phyloP scores from a whole-genome alignment of 2,888 invertebrate species.

The Nezara viridula region DNA sequence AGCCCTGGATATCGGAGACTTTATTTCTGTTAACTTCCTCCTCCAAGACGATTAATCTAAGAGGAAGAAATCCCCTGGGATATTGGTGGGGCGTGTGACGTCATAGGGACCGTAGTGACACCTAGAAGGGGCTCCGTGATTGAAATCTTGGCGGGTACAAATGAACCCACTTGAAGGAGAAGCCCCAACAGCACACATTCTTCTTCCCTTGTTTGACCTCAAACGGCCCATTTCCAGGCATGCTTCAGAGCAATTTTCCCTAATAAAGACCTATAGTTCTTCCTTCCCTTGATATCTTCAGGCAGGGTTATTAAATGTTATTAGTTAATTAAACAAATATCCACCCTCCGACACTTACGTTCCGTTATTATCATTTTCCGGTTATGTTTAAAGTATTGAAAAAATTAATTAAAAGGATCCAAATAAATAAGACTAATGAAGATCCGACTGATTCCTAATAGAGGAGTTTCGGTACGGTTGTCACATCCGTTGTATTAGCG shows the following conservation, averaged over 20 bases:
- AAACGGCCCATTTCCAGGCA: neutral
- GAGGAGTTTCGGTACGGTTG: too few species aligned
- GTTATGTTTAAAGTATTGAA: too few species aligned
- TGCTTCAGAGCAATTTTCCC: neutral
- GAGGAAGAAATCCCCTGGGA: slow-evolving; percentile 42
- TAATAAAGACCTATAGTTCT: neutral
- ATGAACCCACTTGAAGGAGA: slow-evolving; percentile 43
- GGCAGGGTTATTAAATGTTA: too few species aligned
- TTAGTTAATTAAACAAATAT: too few species aligned
- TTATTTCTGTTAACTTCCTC: slow-evolving; percentile 54
- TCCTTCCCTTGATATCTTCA: neutral
- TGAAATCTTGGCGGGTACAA: slow-evolving; percentile 54
- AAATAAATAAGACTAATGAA: too few species aligned
- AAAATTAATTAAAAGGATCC: too few species aligned
- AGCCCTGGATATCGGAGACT: slow-evolving; percentile 30
- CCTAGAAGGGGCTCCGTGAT: slow-evolving; percentile 34
- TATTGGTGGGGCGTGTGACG: slow-evolving; percentile 2
- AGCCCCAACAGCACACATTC: slow-evolving; percentile 10
- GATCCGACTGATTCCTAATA: too few species aligned
- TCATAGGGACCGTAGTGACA: neutral
- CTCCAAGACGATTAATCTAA: slow-evolving; percentile 44
- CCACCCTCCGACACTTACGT: too few species aligned
- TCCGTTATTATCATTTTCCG: too few species aligned
- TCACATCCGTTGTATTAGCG: too few species aligned
- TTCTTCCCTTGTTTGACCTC: slow-evolving; percentile 17